Conservation (phyloP, 2,888 invertebrate genomes). For the Actias luna region DNA sequence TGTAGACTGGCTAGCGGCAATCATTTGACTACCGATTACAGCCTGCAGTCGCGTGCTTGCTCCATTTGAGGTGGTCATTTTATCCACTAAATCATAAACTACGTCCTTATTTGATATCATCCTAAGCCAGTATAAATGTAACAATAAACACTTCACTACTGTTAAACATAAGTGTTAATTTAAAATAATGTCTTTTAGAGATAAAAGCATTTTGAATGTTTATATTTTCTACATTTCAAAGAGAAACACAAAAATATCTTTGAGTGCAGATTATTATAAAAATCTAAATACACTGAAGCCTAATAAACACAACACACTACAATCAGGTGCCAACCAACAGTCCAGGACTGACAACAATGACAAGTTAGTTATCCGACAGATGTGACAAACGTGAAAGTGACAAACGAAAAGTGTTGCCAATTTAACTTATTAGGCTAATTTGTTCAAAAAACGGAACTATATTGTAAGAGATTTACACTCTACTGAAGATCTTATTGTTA, state of each 20-base stretch:
- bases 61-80: conserved; percentile 61
- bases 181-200: background rate
- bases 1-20: conserved; percentile 37
- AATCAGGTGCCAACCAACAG: background rate
- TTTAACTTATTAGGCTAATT: background rate
- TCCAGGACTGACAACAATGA: background rate
- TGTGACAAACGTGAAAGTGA: background rate
- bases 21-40: conserved; percentile 48
- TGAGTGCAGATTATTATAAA: background rate
- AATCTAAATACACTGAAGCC: background rate
- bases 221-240: background rate
- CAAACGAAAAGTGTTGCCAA: background rate
- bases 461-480: background rate
- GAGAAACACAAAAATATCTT: background rate
- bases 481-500: background rate
- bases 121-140: conserved; percentile 36
- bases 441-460: background rate
- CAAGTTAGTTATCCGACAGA: background rate
- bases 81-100: conserved; percentile 39
- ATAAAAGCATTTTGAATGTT: background rate
- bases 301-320: conserved; percentile 3
- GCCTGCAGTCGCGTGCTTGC: conserved; percentile 50
- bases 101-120: conserved; percentile 49
- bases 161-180: background rate
- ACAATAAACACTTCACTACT: conserved; percentile 21